These are phyloP conservation scores for Halcyon senegalensis DNA, from an alignment of 2,113 vertebrate genomes.

Conservation along the genomic window DNA sequence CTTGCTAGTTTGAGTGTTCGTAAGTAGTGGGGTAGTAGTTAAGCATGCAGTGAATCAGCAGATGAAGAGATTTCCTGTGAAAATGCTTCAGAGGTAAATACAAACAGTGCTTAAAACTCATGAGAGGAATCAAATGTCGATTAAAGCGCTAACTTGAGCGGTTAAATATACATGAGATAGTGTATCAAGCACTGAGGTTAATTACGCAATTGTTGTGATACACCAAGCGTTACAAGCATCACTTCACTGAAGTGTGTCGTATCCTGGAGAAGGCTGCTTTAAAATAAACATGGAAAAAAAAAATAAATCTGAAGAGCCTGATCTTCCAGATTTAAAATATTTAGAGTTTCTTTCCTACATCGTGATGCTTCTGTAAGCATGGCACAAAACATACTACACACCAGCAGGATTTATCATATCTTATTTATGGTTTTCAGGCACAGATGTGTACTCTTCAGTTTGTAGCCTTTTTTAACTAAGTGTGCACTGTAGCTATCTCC, in stretches of 20 bases:
- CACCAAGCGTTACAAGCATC: background rate
- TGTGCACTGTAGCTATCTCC: background rate
- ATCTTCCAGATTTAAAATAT: background rate
- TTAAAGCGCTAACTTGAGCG: background rate
- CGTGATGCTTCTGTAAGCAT: background rate
- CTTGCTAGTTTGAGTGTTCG: background rate
- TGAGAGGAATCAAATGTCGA: background rate
- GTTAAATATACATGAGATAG: background rate
- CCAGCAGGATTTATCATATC: background rate
- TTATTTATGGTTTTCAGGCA: background rate
- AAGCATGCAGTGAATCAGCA: fast-evolving
- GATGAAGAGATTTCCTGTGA: background rate
- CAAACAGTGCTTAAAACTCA: background rate
- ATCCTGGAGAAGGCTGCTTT: background rate
- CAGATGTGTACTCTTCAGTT: background rate
- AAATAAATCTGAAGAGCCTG: background rate
- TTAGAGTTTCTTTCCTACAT: background rate
- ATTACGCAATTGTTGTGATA: background rate
- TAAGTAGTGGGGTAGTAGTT: background rate
- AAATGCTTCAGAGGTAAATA: background rate
- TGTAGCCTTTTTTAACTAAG: background rate
- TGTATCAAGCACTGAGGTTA: background rate
- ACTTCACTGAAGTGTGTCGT: fast-evolving
- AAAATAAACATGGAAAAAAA: background rate
- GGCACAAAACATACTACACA: background rate